phyloP scores from a whole-genome alignment of 2,113 vertebrate genomes.

The Eublepharis macularius region DNA sequence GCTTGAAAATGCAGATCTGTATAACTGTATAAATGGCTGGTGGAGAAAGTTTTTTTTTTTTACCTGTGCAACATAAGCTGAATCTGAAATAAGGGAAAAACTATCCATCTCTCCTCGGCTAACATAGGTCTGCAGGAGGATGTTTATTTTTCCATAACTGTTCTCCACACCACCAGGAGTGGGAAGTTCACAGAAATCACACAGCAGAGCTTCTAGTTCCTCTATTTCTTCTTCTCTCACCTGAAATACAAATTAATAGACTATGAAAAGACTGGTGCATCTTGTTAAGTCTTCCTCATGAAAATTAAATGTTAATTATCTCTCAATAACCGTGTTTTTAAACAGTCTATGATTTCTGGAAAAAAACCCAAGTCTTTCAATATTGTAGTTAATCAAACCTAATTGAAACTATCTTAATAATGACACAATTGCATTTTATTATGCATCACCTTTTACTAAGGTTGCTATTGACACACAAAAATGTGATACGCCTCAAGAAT shows the following conservation, averaged over 20 bases:
- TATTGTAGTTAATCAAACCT: slow-evolving; percentile 57
- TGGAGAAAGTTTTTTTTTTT: slow-evolving; percentile 36
- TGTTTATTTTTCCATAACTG: slow-evolving; percentile 97
- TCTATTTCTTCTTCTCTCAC: slow-evolving; percentile 96
- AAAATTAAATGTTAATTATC: slow-evolving; percentile 56
- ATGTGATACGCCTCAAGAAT: slow-evolving; percentile 77
- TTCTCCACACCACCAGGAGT: slow-evolving; percentile 96
- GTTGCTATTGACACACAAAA: slow-evolving; percentile 78
- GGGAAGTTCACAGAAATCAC: slow-evolving; percentile 87
- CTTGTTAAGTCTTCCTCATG: slow-evolving; percentile 47
- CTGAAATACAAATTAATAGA: slow-evolving; percentile 72
- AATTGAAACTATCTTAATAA: slow-evolving; percentile 74
- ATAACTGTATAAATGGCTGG: neutral
- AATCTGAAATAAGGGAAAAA: slow-evolving; percentile 98
- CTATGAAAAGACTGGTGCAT: slow-evolving; percentile 57
- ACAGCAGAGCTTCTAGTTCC: slow-evolving; percentile 88
- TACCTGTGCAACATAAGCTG: slow-evolving; percentile 96
- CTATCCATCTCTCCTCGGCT: slow-evolving; percentile 94
- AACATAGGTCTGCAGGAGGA: slow-evolving; percentile 96
- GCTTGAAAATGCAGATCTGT: neutral
- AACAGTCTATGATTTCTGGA: slow-evolving; percentile 40
- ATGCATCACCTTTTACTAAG: slow-evolving; percentile 76
- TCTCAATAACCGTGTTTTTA: slow-evolving; percentile 40
- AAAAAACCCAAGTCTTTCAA: slow-evolving; percentile 35
- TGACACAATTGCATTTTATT: slow-evolving; percentile 76